Base-by-base conservation (phyloP, 1,140 invertebrate species). In the Diorhabda carinulata region DNA sequence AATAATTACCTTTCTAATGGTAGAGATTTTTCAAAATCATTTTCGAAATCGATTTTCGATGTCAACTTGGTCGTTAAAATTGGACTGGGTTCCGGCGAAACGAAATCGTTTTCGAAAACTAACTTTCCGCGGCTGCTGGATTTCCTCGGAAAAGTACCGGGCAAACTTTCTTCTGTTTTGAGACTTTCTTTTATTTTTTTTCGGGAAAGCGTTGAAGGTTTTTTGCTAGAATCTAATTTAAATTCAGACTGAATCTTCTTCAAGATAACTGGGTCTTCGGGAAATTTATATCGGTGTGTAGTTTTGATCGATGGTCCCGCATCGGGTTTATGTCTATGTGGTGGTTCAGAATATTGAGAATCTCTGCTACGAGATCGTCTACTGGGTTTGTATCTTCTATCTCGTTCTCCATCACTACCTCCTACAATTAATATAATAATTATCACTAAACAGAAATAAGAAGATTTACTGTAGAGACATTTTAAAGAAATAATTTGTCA, bases 91-190 rank as follows among this genome's bases (percentile, higher is more conserved):
- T 74, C 74, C 40, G 77, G 74, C 9, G 78, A 60, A 4, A 85
- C 84, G 72, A 90, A 91, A 74, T 91, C 88, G 74, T 90, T 89
- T 76, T 91, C 90, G 78, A 91, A 91, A 0, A 87, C 86, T 10
- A 88, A 88, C 7, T 84, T 84, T 57, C 64, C 81, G 78, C 9
- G 75, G 52, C 57, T 70, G 45, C 72, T 64, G 0, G 68, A 62
- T 70, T 79, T 80, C 57, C 78, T 71, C n/a, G 75, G 74, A 67
- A 77, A 75, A 6, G 76, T 78, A 60, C 69, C 74, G 3, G 70
- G 68, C 8, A 61, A 61, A 40, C 66, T 67, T 66, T 77, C 76
- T 60, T 78, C 75, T 4, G 68, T 61, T 61, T 76, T 76, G 6
- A 75, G 74, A 70, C 74, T 77, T 5, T 80, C 78, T 72, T 78